These are phyloP conservation scores for Pitangus sulphuratus DNA, from an alignment of 2,797 vertebrate genomes.

Conservation along the genomic window DNA sequence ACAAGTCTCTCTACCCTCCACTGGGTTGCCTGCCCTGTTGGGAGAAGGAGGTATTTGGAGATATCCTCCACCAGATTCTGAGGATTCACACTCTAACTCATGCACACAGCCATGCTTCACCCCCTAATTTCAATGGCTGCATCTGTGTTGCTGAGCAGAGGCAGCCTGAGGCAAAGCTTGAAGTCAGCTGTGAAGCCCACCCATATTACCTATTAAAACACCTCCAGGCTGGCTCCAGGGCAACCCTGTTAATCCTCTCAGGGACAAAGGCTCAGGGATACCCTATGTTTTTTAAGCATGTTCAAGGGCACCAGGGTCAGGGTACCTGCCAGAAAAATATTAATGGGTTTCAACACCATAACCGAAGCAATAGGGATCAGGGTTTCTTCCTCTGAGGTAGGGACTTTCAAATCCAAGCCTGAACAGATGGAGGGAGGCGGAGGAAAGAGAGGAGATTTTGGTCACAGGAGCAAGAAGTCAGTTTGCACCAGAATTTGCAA, in stretches of 20 bases:
- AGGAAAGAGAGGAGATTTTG: background rate
- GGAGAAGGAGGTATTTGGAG: background rate
- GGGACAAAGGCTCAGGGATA: slow-evolving; percentile 49
- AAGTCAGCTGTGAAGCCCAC: slow-evolving; percentile 30
- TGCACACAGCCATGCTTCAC: background rate
- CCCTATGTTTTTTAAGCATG: background rate
- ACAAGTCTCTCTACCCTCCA: background rate
- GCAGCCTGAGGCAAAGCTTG: slow-evolving; percentile 49
- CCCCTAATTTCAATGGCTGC: background rate
- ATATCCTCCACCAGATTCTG: background rate
- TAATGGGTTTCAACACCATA: background rate
- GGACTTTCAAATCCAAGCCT: background rate
- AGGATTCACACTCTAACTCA: background rate
- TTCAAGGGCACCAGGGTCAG: slow-evolving; percentile 43
- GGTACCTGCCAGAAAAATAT: slow-evolving; percentile 26
- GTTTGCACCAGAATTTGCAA: background rate
- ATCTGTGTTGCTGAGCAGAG: background rate
- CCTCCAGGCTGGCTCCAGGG: slow-evolving; percentile 55
- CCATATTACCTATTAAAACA: slow-evolving; percentile 1
- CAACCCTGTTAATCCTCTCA: slow-evolving; percentile 51
- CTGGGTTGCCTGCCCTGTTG: rapidly evolving
- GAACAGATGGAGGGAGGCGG: background rate
- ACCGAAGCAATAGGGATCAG: background rate
- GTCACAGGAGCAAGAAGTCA: background rate
- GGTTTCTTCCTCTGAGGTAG: background rate